Evolutionary conservation across 2,113 vertebrate genomes (phyloP).

Genomic region (Recurvirostra avosetta): DNA sequence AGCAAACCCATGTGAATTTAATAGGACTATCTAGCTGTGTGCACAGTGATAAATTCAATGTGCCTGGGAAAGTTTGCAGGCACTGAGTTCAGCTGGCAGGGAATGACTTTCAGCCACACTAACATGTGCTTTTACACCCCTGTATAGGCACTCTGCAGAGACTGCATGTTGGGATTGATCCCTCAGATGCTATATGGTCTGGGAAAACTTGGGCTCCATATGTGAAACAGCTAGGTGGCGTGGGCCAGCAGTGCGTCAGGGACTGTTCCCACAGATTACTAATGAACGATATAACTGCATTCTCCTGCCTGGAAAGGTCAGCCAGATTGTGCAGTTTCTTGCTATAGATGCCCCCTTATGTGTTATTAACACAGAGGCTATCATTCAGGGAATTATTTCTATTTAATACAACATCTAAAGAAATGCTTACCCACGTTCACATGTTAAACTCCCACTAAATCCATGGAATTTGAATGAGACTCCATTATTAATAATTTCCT

Average conservation of each 20-base stretch:
- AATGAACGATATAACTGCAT: not conserved
- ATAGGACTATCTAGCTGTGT: not conserved
- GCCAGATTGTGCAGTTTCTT: not conserved
- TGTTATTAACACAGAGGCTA: not conserved
- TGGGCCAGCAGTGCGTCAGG: not conserved
- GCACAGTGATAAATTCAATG: not conserved
- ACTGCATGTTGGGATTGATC: not conserved
- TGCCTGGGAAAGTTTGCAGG: not conserved
- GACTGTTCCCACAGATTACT: not conserved
- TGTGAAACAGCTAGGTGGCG: not conserved
- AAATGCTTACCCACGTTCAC: not conserved
- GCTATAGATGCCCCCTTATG: rapidly evolving
- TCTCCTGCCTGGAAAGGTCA: not conserved
- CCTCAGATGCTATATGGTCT: not conserved
- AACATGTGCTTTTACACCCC: not conserved
- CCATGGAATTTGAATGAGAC: too few relatives aligned
- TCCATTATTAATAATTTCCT: too few relatives aligned
- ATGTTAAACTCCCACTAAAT: too few relatives aligned
- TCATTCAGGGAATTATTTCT: not conserved
- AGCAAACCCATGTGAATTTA: not conserved
- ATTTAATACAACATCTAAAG: not conserved
- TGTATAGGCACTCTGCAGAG: not conserved
- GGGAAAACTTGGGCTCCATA: not conserved
- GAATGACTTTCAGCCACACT: not conserved
- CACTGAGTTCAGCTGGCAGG: not conserved